Evolutionary conservation across 2,113 vertebrate genomes (phyloP), one percentile per base, ranked within the genome.

Genomic region (Stegastes partitus): DNA sequence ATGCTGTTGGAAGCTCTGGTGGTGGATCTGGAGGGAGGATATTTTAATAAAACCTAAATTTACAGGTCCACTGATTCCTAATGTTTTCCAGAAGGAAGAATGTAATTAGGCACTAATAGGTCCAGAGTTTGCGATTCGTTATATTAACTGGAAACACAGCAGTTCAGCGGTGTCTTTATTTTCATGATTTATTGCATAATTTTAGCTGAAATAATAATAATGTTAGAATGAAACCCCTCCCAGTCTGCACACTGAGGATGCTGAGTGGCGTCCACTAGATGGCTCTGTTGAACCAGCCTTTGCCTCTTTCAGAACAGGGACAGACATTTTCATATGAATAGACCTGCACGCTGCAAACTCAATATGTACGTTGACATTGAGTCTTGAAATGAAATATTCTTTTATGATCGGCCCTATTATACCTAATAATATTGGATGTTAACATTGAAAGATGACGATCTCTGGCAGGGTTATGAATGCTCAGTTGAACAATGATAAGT

Each of bases 281-380:
- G 92, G 82, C 84, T 68, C 77, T 82, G 19, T 92, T 90, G 74
- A 83, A 16, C 74, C 78, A 22, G 68, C 19, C 2, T 26, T n/a
- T 11, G 4, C 21, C 11, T 22, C 34, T 7, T 16, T 1, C 39
- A 53, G 15, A 16, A 66, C 14, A 8, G 0, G 31, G 47, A 44
- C 44, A n/a, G 54, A 53, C 59, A 12, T 84, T 79, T 88, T 34
- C 63, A 59, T 49, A 39, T 64, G 25, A 77, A 72, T 34, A 23
- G 26, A 83, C 19, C 44, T 55, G 63, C 49, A 51, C 44, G 39
- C 25, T 68, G 45, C 49, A 65, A 55, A 64, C 53, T 65, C 22
- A 55, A 65, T 67, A 71, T 58, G 72, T 54, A 23, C 18, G 4
- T 12, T 66, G 68, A 68, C 16, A 66, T 1, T 2, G 15, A 69